A percentile compares a stretch with the other conserved stretches of the same genome.
Evolutionary conservation across 2,888 invertebrate species (phyloP).

Genomic region (Cephus pulcher): DNA sequence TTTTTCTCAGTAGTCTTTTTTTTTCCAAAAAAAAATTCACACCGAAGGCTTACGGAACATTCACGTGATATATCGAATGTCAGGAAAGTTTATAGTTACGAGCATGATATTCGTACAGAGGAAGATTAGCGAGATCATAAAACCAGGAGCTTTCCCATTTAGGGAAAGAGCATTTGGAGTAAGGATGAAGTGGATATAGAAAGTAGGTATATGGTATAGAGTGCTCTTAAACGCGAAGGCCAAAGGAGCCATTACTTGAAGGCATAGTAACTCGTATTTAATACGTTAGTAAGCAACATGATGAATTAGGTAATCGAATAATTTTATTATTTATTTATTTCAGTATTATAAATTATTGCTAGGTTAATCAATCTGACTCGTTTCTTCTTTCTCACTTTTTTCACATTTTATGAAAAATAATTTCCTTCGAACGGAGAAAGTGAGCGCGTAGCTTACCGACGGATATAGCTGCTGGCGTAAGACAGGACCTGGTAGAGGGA

Average conservation of each 20-base stretch:
- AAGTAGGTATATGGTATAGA: neutral
- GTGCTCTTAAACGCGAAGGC: neutral
- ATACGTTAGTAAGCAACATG: too few relatives aligned
- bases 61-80: neutral
- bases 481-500: neutral
- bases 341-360: neutral
- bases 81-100: neutral
- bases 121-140: neutral
- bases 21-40: neutral
- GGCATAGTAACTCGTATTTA: neutral
- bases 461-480: neutral
- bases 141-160: neutral
- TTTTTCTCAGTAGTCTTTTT: neutral
- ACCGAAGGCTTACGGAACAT: neutral
- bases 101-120: neutral
- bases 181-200: neutral
- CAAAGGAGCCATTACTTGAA: neutral
- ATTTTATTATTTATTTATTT: neutral
- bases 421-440: neutral
- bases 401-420: conserved; percentile 22
- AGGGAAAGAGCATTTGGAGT: neutral
- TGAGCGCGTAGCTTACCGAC: neutral
- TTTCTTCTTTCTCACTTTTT: conserved; percentile 16
- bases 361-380: conserved; percentile 1
- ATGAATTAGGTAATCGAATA: too few relatives aligned